These are phyloP conservation scores for Nomada ruficornis DNA, from an alignment of 2,888 invertebrate species.

Conservation along the genomic window DNA sequence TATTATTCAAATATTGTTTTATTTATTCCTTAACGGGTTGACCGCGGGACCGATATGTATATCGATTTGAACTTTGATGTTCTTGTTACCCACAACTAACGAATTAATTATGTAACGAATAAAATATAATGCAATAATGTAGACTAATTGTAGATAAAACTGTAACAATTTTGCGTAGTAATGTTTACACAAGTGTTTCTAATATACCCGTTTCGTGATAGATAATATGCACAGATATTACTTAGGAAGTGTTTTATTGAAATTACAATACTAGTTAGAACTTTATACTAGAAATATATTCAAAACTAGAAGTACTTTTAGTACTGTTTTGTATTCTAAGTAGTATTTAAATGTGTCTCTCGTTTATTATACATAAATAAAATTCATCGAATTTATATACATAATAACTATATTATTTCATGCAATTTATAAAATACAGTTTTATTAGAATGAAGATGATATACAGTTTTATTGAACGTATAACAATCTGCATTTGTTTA, in stretches of 20 bases:
- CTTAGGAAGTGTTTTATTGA: slow-evolving; percentile 20
- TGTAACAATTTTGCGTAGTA: slow-evolving; percentile 25
- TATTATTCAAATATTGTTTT: not conserved
- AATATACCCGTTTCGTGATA: slow-evolving; percentile 20
- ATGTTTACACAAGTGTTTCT: slow-evolving; percentile 61
- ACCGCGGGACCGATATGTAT: no score
- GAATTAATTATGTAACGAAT: slow-evolving; percentile 8
- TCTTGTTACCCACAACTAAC: no score
- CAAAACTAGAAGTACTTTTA: not conserved
- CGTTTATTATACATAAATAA: no score
- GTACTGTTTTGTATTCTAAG: not conserved
- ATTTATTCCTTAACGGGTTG: no score
- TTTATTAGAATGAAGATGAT: not conserved
- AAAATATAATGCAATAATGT: slow-evolving; percentile 3
- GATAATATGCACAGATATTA: slow-evolving; percentile 13
- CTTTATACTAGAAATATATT: not conserved
- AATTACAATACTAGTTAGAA: slow-evolving; percentile 11
- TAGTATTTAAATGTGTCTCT: no score
- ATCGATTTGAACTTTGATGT: no score
- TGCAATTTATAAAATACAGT: not conserved
- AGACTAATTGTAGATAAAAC: not conserved
- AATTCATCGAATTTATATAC: no score
- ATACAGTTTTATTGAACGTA: not conserved
- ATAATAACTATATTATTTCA: not conserved
- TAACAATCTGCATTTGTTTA: not conserved